These are phyloP conservation scores for Idris sp. DNA, from an alignment of 1,140 invertebrate species.

Conservation along the genomic window DNA sequence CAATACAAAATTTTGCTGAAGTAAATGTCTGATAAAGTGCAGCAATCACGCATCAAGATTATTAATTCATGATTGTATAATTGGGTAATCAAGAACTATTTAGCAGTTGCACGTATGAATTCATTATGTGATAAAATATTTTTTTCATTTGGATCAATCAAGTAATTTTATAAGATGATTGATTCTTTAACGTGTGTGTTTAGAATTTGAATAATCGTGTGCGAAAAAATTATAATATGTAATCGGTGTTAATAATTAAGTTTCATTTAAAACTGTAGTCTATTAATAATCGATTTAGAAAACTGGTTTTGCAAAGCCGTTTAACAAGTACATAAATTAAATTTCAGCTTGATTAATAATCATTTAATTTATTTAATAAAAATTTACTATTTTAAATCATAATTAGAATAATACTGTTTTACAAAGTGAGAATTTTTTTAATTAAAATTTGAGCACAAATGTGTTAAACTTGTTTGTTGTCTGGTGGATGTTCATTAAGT, in stretches of 20 bases:
- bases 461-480: too few species aligned
- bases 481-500: constrained; percentile 2
- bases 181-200: constrained; percentile 8
- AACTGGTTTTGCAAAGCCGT: constrained; percentile 9
- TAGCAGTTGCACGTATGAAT: constrained; percentile 1
- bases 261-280: constrained; percentile 7
- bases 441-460: too few species aligned
- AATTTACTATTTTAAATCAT: too few species aligned
- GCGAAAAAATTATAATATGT: constrained; percentile 1
- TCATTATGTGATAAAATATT: constrained; percentile 17
- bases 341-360: neutral
- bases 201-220: constrained; percentile 12
- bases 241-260: constrained; percentile 29
- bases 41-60: constrained; percentile 6
- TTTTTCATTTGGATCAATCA: constrained; percentile 21
- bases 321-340: neutral
- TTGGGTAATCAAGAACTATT: constrained; percentile 19
- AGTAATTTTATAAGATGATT: constrained; percentile 23
- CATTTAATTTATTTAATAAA: neutral
- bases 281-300: constrained; percentile 26
- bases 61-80: constrained; percentile 30
- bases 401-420: too few species aligned
- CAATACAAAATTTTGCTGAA: too few species aligned
- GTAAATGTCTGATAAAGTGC: neutral
- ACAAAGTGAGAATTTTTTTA: too few species aligned